Percentiles rank a stretch among this genome's conserved stretches.
Evolutionary conservation across 2,113 vertebrate genomes (phyloP).

Genomic region (Phaethornis superciliosus): DNA sequence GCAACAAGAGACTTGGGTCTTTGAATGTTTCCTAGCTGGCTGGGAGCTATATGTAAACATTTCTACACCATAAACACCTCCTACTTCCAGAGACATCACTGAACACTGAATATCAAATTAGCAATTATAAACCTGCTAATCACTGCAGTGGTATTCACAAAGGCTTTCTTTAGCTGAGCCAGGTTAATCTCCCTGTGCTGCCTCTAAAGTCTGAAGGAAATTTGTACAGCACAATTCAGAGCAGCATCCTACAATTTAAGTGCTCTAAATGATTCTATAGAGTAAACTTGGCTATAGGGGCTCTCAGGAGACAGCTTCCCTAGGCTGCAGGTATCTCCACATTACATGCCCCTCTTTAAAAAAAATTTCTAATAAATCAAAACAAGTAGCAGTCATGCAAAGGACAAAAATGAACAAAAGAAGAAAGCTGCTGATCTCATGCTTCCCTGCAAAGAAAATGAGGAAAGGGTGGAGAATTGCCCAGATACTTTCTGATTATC

Average conservation of each 20-base stretch:
- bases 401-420: slow-evolving; percentile 5
- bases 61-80: neutral
- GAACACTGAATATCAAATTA: neutral
- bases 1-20: neutral
- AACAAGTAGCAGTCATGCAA: neutral
- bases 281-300: neutral
- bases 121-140: neutral
- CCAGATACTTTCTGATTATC: slow-evolving; percentile 33
- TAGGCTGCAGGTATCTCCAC: neutral
- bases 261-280: neutral
- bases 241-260: neutral
- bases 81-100: neutral
- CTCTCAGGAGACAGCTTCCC: neutral
- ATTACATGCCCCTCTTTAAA: neutral
- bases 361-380: slow-evolving; percentile 1
- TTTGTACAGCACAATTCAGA: neutral
- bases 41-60: neutral
- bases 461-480: slow-evolving; percentile 43
- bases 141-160: neutral
- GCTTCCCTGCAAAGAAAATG: slow-evolving; percentile 20
- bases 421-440: slow-evolving; percentile 54
- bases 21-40: neutral
- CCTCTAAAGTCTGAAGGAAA: neutral
- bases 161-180: neutral
- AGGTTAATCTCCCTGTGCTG: neutral